Percentiles rank a stretch among this genome's conserved stretches.
phyloP scores from a whole-genome alignment of 1,140 invertebrate genomes.

The Drosophila subpulchrella region DNA sequence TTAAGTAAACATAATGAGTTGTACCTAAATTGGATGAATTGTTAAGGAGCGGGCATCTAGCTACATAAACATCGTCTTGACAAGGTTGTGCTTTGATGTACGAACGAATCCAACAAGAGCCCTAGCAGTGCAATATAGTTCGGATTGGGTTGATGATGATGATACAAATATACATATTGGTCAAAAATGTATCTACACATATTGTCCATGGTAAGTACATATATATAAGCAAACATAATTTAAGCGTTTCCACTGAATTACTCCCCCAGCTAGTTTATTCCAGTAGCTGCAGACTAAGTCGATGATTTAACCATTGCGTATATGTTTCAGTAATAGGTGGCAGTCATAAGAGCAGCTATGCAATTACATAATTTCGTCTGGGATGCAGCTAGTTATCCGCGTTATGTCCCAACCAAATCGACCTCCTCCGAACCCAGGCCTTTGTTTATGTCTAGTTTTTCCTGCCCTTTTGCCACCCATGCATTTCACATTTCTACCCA shows the following conservation, averaged over 20 bases:
- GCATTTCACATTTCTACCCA: slow-evolving; percentile 21
- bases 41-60: too few relatives aligned
- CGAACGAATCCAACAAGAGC: too few relatives aligned
- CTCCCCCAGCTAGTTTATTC: neutral
- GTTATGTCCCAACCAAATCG: slow-evolving; percentile 8
- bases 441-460: slow-evolving; percentile 11
- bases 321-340: neutral
- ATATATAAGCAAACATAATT: neutral
- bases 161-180: too few relatives aligned
- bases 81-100: too few relatives aligned
- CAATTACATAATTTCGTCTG: slow-evolving; percentile 23
- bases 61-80: too few relatives aligned
- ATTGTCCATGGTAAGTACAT: too few relatives aligned
- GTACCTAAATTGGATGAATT: too few relatives aligned
- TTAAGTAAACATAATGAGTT: too few relatives aligned
- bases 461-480: slow-evolving; percentile 36
- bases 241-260: neutral
- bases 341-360: slow-evolving; percentile 2
- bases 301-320: slow-evolving; percentile 2
- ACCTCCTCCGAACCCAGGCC: slow-evolving; percentile 9
- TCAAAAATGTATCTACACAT: too few relatives aligned
- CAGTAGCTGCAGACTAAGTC: neutral
- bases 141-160: too few relatives aligned
- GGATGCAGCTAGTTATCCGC: slow-evolving; percentile 21
- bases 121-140: too few relatives aligned